A percentile compares a stretch with the other conserved stretches of the same genome.
These are phyloP conservation scores for Anomalospiza imberbis DNA, from an alignment of 2,797 vertebrate species.

Conservation along the genomic window DNA sequence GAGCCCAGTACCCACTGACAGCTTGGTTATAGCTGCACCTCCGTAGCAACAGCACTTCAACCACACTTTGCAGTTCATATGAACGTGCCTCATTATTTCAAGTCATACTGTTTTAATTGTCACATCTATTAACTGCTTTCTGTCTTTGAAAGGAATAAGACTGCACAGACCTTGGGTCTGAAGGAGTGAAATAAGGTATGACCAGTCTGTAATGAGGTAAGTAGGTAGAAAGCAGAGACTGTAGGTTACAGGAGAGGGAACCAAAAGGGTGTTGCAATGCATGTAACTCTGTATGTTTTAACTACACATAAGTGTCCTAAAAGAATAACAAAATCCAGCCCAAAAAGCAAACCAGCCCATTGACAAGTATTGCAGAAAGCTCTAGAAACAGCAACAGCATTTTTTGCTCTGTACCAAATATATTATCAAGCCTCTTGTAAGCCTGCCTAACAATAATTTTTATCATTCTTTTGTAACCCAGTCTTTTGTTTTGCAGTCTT, in stretches of 20 bases:
- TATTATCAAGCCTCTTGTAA: not conserved
- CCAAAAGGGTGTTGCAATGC: not conserved
- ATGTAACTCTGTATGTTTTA: not conserved
- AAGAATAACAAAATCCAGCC: not conserved
- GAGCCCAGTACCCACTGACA: not conserved
- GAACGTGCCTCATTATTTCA: not conserved
- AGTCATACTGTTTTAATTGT: not conserved
- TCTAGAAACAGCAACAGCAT: not conserved
- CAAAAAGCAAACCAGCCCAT: not conserved
- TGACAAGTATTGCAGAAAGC: not conserved
- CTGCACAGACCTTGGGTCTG: not conserved
- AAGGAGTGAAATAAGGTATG: not conserved
- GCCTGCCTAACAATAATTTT: not conserved
- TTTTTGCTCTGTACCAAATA: not conserved
- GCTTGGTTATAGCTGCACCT: not conserved
- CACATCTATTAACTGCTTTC: not conserved
- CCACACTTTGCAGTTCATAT: not conserved
- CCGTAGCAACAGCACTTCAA: not conserved
- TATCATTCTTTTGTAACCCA: not conserved
- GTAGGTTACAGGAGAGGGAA: not conserved
- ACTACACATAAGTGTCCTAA: not conserved
- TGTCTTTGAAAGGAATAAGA: not conserved
- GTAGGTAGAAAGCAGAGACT: not conserved
- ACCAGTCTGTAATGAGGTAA: not conserved
- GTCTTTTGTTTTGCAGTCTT: not conserved